Base-by-base conservation (phyloP, 2,797 vertebrate genomes). In the Mallotus villosus region DNA sequence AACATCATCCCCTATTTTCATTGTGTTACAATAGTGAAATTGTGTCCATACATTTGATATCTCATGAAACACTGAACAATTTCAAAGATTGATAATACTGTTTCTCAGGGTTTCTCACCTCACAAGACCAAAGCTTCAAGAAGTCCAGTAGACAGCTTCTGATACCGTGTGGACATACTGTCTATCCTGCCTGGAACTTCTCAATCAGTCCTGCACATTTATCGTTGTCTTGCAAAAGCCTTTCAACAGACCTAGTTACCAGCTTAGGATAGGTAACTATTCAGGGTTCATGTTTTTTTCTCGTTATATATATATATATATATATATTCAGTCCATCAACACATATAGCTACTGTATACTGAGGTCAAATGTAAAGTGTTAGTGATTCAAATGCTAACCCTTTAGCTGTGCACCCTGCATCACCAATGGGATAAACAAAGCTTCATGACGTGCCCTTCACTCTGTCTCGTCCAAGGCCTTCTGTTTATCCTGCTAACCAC, bases 401-500 rank as follows among this genome's bases (percentile, higher is more conserved):
- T 34, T 63, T 37, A 32, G 6, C 27, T 34, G 27, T 27, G 25
- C 25, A 8, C 19, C 29, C 4, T 37, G 32, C 32, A 22, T 12
- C 21, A 25, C 19, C 11, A 22, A 12, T 63, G n/a, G n/a, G 63
- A 12, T 62, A 72, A 67, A 60, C 25, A 53, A 66, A 34, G 64
- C 51, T 75, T 46, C 5, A 57, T 72, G 2, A 14, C 4, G 19
- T 53, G 72, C 67, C 73, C 67, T 77, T 29, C 51, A 12, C 12
- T 37, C 37, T 34, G 32, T 73, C 65, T 74, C 71, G 24, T 57
- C 65, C 62, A 21, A 11, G 69, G 17, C 71, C 46, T 37, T 51
- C 27, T 34, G 65, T 19, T 62, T 51, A 25, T 14, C 69, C 49
- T 69, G 59, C 72, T 70, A 60, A 65, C 69, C 74, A 72, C 68